These are phyloP conservation scores for Phocides pigmalion DNA, from an alignment of 1,140 invertebrate genomes.

Conservation along the genomic window DNA sequence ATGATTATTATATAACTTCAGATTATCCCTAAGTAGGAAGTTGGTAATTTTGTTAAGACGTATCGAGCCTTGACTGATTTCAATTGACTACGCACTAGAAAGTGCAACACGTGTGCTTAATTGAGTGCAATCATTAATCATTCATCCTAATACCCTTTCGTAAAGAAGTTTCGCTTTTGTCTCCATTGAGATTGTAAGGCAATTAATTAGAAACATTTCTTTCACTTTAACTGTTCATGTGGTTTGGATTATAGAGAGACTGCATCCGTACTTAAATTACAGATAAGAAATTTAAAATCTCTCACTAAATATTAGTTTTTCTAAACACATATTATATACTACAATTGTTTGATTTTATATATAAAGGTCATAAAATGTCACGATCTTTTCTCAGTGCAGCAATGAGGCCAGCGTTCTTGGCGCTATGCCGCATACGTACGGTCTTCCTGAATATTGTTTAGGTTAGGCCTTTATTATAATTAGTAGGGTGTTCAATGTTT, in stretches of 20 bases:
- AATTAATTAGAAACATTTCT: slow-evolving; percentile 19
- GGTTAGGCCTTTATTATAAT: no score
- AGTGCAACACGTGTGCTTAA: slow-evolving; percentile 39
- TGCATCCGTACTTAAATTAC: background rate
- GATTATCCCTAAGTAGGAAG: no score
- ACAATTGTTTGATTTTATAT: no score
- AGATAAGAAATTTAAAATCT: no score
- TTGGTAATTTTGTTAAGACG: background rate
- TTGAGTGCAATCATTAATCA: slow-evolving; percentile 38
- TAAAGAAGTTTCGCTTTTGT: slow-evolving; percentile 1
- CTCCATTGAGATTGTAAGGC: background rate
- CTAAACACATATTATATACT: no score
- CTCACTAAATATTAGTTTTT: no score
- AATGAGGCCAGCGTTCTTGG: no score
- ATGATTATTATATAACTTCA: background rate
- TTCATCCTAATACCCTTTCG: slow-evolving; percentile 1
- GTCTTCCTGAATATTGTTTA: no score
- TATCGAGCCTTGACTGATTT: slow-evolving; percentile 33
- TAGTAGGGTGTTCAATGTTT: no score
- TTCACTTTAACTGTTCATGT: background rate
- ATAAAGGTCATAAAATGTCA: no score
- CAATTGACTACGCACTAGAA: slow-evolving; percentile 34
- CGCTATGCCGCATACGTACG: no score
- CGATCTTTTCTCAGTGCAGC: no score
- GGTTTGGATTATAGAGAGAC: background rate